Conservation (phyloP, 1,140 invertebrate species). For the Patella vulgata region DNA sequence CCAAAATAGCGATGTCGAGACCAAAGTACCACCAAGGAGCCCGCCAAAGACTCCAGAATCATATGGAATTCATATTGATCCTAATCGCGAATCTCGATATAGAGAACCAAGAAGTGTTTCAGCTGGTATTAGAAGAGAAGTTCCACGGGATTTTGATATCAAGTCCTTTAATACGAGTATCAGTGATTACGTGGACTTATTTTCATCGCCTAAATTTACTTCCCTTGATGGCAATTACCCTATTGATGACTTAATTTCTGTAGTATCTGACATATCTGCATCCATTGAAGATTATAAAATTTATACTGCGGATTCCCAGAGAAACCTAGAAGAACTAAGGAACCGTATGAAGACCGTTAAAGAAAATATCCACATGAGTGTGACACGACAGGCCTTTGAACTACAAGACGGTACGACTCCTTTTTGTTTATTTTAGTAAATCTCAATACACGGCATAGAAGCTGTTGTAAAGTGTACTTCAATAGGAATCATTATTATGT, state of each 20-base stretch:
- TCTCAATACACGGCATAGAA: background rate
- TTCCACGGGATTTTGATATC: slow-evolving; percentile 20
- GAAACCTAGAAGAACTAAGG: slow-evolving; percentile 37
- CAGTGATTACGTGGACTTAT: slow-evolving; percentile 30
- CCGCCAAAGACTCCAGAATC: no score
- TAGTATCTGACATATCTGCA: slow-evolving; percentile 31
- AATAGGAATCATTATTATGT: background rate
- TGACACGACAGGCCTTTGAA: slow-evolving; percentile 38
- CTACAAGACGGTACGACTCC: slow-evolving; percentile 29
- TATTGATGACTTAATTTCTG: slow-evolving; percentile 38
- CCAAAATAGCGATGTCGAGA: no score
- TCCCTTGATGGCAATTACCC: slow-evolving; percentile 32
- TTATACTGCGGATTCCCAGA: slow-evolving; percentile 31
- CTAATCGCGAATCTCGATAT: no score
- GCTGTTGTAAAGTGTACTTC: no score
- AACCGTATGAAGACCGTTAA: slow-evolving; percentile 41
- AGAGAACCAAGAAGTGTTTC: no score
- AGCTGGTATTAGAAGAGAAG: no score
- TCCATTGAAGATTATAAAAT: slow-evolving; percentile 35
- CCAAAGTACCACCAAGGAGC: no score
- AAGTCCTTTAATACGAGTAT: slow-evolving; percentile 37
- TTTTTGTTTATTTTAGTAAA: background rate
- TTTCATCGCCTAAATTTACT: slow-evolving; percentile 28
- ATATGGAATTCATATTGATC: no score
- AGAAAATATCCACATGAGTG: slow-evolving; percentile 41